phyloP scores from a whole-genome alignment of 2,113 vertebrate genomes.

The Carettochelys insculpta region DNA sequence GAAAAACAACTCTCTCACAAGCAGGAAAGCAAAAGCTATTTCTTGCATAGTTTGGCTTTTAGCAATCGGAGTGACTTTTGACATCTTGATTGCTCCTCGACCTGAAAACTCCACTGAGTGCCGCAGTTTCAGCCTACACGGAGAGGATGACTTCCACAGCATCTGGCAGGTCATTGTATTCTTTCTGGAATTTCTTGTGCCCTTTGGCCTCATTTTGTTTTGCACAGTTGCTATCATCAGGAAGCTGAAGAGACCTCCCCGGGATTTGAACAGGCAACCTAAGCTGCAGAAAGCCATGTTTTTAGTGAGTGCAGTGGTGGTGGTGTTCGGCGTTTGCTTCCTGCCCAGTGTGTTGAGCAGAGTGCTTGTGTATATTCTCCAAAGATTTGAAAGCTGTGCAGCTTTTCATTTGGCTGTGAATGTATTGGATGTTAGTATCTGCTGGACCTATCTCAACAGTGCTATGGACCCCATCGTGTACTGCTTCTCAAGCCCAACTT shows the following conservation, averaged over 20 bases:
- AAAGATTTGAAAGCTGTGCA: rapidly evolving
- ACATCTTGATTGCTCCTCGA: conserved; percentile 39
- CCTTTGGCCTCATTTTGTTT: conserved; percentile 36
- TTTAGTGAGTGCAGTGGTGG: conserved; percentile 12
- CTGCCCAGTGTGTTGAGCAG: conserved; percentile 65
- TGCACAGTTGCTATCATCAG: neutral
- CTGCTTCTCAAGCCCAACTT: conserved; percentile 71
- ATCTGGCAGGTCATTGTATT: conserved; percentile 37
- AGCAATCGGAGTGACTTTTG: neutral
- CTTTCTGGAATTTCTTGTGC: neutral
- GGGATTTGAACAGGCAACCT: neutral
- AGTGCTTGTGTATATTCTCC: conserved; percentile 33
- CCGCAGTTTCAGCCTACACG: conserved; percentile 33
- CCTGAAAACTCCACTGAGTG: conserved; percentile 22
- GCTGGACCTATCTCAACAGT: conserved; percentile 74
- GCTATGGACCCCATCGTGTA: conserved; percentile 65
- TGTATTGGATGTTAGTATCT: conserved; percentile 55
- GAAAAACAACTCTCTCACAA: conserved; percentile 37
- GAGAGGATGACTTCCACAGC: neutral
- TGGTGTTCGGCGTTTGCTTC: conserved; percentile 78
- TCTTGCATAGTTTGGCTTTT: conserved; percentile 57
- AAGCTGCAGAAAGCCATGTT: neutral
- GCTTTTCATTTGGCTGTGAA: neutral
- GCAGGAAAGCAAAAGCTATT: neutral
- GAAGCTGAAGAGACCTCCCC: neutral